Evolutionary conservation across 2,113 vertebrate species (phyloP), one percentile per base, ranked within the genome.

Genomic region (Lepisosteus oculatus): DNA sequence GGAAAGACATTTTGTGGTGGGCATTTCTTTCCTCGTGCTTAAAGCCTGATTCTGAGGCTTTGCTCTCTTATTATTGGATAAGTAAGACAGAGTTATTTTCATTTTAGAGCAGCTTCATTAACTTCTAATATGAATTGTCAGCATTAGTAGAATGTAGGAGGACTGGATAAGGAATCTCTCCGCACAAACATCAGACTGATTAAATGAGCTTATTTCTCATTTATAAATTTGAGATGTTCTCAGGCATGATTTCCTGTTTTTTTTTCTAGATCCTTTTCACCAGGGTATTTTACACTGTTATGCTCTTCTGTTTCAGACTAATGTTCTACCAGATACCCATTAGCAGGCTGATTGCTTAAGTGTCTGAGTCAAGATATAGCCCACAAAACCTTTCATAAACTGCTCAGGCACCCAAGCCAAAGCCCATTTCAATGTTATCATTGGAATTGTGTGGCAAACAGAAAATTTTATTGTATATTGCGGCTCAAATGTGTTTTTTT

Each of bases 281-380:
- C 51, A 63, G 72, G 72, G 65, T 61, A 55, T 43, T 47, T 17
- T 42, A 55, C 43, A 15, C 43, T 51, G 41, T 68, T 55, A 62
- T 42, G 13, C 62, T 41, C 43, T 51, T 55, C 62, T 56, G 13
- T 72, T 55, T 67, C n/a, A 51, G 65, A 43, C 29, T 67, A 61
- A 70, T 61, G 69, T 71, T 63, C 44, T 43, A 66, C 44, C 65
- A 68, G 65, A 73, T 45, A 57, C 41, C 65, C 72, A 68, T 67
- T 73, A 73, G 65, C 71, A 54, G 55, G 13, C 15, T 12, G 14
- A 29, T 29, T 29, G 56, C 43, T 43, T 47, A 61, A 61, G 45
- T 41, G 29, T 55, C 47, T 14, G 14, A 3, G 51, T 43, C 54
- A 41, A 41, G n/a, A 51, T 54, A 54, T 65, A n/a, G 54, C 62